Percentiles rank a stretch among this genome's conserved stretches.
Conservation (phyloP, 2,113 vertebrate species). For the Mormyrus iriodes region DNA sequence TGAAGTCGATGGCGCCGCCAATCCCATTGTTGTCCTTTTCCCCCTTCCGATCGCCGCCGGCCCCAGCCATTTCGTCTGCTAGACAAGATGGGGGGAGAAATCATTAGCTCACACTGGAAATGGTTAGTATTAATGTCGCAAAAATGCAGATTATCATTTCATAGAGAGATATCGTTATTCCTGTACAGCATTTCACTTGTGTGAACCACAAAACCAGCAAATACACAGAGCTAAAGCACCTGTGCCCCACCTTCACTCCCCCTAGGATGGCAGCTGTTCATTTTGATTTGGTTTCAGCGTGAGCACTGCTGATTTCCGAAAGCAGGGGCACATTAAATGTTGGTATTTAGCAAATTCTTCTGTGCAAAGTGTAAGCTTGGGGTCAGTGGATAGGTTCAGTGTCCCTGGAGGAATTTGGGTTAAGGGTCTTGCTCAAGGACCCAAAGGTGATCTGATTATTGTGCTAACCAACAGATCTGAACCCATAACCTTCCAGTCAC, state of each 20-base stretch:
- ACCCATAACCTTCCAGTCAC: neutral
- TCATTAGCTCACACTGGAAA: neutral
- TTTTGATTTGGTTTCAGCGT: neutral
- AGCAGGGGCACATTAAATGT: neutral
- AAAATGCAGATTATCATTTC: neutral
- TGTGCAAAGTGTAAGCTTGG: neutral
- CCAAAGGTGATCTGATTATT: neutral
- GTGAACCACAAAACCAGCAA: neutral
- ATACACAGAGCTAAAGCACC: neutral
- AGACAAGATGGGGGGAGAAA: neutral
- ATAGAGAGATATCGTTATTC: no score
- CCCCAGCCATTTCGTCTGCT: conserved; percentile 77
- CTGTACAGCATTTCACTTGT: neutral
- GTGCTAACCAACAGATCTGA: neutral
- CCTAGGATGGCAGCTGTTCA: neutral
- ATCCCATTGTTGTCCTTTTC: conserved; percentile 95
- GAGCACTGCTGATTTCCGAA: neutral
- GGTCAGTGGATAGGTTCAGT: neutral
- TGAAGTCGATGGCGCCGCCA: conserved; percentile 88
- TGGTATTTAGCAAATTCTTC: neutral
- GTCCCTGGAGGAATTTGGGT: neutral
- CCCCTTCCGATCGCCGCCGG: conserved; percentile 76
- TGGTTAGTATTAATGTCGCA: neutral
- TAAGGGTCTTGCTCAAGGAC: neutral
- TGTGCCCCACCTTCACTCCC: neutral